phyloP scores from a whole-genome alignment of 2,113 vertebrate genomes.

The Erythrolamprus reginae region DNA sequence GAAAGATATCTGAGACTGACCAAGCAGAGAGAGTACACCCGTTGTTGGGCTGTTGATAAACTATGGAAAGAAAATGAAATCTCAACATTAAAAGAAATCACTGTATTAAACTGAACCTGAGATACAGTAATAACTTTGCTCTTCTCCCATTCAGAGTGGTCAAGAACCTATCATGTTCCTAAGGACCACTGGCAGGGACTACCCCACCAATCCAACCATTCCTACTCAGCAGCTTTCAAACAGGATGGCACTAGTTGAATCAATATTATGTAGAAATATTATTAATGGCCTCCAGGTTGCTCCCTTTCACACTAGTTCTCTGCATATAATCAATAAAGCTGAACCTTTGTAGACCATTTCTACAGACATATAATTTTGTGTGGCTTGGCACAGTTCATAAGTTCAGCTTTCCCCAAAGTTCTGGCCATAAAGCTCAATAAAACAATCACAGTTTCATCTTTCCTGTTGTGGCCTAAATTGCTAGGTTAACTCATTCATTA shows the following conservation, averaged over 20 bases:
- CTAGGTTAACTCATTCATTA: neutral
- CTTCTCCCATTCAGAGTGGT: neutral
- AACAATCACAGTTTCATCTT: neutral
- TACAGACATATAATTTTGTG: neutral
- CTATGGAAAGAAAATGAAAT: neutral
- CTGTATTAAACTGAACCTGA: neutral
- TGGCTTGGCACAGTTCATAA: neutral
- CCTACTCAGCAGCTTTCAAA: neutral
- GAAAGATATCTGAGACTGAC: neutral
- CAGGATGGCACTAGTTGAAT: too few species aligned
- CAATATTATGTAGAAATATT: neutral
- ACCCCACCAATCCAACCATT: neutral
- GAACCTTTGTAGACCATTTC: neutral
- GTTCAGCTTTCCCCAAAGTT: neutral
- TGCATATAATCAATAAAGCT: neutral
- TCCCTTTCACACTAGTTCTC: neutral
- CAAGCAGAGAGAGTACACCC: neutral
- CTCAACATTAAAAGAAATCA: neutral
- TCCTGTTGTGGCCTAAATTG: neutral
- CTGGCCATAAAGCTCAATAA: neutral
- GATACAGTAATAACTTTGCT: neutral
- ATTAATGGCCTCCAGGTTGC: neutral
- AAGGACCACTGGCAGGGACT: neutral
- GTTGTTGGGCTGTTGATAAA: neutral
- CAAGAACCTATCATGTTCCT: neutral